Evolutionary conservation across 2,113 vertebrate genomes (phyloP).

Genomic region (Hystrix brachyura): DNA sequence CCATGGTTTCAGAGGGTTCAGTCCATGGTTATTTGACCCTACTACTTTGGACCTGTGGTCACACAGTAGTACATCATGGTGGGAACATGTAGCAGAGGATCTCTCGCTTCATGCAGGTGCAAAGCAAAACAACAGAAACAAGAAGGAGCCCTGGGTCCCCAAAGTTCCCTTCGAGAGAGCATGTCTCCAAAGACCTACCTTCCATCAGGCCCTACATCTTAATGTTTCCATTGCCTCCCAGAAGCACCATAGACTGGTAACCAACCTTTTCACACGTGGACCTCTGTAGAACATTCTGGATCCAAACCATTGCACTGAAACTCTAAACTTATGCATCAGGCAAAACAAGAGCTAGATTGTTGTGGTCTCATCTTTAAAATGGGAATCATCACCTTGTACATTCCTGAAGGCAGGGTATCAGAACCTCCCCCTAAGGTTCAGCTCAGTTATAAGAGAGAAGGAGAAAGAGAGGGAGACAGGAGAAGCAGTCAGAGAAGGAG

Average conservation of each 20-base stretch:
- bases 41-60: not conserved
- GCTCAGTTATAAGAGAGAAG: not conserved
- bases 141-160: not conserved
- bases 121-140: not conserved
- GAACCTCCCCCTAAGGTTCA: not conserved
- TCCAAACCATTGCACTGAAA: not conserved
- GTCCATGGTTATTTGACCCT: not conserved
- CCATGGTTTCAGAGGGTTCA: not conserved
- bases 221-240: not conserved
- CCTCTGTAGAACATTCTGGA: not conserved
- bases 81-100: not conserved
- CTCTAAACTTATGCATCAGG: not conserved
- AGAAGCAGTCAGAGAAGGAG: not conserved
- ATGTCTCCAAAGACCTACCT: not conserved
- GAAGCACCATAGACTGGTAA: not conserved
- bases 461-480: not conserved
- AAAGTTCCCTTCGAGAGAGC: not conserved
- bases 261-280: not conserved
- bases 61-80: not conserved
- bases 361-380: slow-evolving; percentile 38
- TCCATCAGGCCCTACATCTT: not conserved
- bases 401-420: not conserved
- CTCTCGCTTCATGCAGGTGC: not conserved
- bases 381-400: not conserved
- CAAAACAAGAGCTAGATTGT: not conserved